A percentile compares a stretch with the other conserved stretches of the same genome.
Evolutionary conservation across 2,888 invertebrate species (phyloP).

Genomic region (Brenthis hecate): DNA sequence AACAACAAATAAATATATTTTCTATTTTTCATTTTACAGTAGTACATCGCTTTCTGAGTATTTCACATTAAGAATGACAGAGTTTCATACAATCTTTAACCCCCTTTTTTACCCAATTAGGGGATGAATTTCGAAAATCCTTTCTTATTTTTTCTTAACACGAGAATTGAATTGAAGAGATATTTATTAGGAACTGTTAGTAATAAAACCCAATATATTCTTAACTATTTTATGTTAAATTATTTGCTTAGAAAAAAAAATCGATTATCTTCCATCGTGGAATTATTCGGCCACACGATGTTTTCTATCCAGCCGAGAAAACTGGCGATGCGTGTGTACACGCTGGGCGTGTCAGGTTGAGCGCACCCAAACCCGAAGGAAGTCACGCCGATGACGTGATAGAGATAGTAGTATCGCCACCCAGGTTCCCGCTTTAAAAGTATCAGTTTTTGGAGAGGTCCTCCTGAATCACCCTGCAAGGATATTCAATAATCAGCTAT

Average conservation of each 20-base stretch:
- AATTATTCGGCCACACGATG: conserved; percentile 29
- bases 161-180: too few species aligned
- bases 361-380: conserved; percentile 46
- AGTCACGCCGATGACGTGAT: conserved; percentile 41
- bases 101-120: too few species aligned
- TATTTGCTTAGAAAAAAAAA: conserved; percentile 4
- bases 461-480: conserved; percentile 36
- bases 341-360: conserved; percentile 37
- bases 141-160: too few species aligned
- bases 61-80: too few species aligned
- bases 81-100: too few species aligned
- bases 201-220: too few species aligned
- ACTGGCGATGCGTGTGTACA: conserved; percentile 44
- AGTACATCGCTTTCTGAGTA: too few species aligned
- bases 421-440: background rate
- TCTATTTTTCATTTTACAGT: too few species aligned
- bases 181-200: too few species aligned
- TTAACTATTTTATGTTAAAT: background rate
- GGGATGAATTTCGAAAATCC: too few species aligned
- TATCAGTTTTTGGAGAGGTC: conserved; percentile 27
- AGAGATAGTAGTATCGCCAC: conserved; percentile 16
- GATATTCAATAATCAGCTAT: background rate
- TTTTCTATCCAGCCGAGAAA: conserved; percentile 43
- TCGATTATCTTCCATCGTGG: conserved; percentile 1
- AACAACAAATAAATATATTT: too few species aligned